Conservation (phyloP, 2,113 vertebrate genomes). For the Tringa solitaria region DNA sequence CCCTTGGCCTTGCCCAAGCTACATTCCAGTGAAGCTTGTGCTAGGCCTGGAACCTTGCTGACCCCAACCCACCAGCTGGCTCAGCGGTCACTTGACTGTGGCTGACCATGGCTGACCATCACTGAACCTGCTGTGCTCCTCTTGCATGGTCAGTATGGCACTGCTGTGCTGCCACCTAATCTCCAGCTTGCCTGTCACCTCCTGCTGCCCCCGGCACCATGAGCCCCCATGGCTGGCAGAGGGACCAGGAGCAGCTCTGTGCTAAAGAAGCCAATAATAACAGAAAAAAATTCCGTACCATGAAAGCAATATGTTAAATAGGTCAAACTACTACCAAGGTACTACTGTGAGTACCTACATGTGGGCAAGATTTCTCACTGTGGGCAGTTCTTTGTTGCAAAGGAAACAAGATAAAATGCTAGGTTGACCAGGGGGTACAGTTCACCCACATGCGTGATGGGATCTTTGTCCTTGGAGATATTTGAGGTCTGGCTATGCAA, state of each 20-base stretch:
- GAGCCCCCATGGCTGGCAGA: background rate
- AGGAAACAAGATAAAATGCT: background rate
- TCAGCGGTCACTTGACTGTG: background rate
- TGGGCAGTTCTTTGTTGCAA: background rate
- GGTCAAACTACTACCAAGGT: background rate
- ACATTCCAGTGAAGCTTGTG: background rate
- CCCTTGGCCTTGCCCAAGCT: background rate
- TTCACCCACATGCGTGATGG: background rate
- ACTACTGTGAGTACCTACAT: background rate
- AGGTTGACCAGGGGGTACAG: background rate
- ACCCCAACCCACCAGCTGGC: background rate
- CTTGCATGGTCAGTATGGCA: background rate
- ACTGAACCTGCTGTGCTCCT: background rate
- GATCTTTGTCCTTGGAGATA: background rate
- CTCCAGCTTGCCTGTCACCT: background rate
- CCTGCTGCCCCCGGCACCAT: background rate
- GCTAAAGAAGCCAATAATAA: background rate
- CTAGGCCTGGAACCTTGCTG: background rate
- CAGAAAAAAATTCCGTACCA: background rate
- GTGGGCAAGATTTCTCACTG: background rate
- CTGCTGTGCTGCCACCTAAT: accelerated
- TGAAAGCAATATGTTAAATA: background rate
- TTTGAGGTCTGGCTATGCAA: background rate
- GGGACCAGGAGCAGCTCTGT: background rate
- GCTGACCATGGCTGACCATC: background rate